Conservation (phyloP, 2,113 vertebrate genomes). For the Eleginops maclovinus region DNA sequence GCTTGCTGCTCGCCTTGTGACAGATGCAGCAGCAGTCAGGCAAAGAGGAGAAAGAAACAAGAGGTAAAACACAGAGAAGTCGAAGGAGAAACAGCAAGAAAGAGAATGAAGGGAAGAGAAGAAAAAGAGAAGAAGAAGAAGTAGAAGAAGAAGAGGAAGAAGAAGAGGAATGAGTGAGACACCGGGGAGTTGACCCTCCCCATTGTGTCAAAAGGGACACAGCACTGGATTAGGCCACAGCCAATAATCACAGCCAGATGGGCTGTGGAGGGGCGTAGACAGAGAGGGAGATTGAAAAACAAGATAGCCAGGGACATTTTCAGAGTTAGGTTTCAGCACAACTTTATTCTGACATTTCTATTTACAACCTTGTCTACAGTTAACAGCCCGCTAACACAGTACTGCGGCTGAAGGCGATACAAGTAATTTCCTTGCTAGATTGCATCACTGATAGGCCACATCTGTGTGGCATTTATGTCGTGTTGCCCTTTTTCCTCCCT, state of each 20-base stretch:
- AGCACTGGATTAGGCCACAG: slow-evolving; percentile 66
- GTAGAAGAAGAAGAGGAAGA: slow-evolving; percentile 4
- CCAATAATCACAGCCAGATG: slow-evolving; percentile 80
- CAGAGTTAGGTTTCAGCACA: slow-evolving; percentile 54
- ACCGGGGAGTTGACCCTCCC: slow-evolving; percentile 54
- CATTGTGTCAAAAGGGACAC: slow-evolving; percentile 73
- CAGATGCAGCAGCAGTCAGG: slow-evolving; percentile 70
- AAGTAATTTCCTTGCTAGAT: slow-evolving; percentile 57
- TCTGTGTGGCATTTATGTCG: slow-evolving; percentile 74
- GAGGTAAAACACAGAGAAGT: slow-evolving; percentile 43
- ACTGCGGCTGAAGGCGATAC: slow-evolving; percentile 14
- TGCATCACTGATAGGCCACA: slow-evolving; percentile 62
- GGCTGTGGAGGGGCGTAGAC: slow-evolving; percentile 67
- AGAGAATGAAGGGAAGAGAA: slow-evolving; percentile 4
- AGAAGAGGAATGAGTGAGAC: slow-evolving; percentile 44
- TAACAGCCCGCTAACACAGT: slow-evolving; percentile 25
- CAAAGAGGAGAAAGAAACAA: slow-evolving; percentile 51
- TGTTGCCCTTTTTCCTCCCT: slow-evolving; percentile 51
- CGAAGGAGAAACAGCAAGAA: not conserved
- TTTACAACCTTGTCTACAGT: slow-evolving; percentile 27
- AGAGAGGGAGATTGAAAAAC: slow-evolving; percentile 70
- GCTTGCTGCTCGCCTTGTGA: slow-evolving; percentile 64
- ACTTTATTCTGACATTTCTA: slow-evolving; percentile 68
- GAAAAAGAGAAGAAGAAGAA: not conserved
- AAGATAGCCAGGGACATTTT: slow-evolving; percentile 64